Conservation (phyloP, 2,113 vertebrate genomes). For the Smithornis capensis region DNA sequence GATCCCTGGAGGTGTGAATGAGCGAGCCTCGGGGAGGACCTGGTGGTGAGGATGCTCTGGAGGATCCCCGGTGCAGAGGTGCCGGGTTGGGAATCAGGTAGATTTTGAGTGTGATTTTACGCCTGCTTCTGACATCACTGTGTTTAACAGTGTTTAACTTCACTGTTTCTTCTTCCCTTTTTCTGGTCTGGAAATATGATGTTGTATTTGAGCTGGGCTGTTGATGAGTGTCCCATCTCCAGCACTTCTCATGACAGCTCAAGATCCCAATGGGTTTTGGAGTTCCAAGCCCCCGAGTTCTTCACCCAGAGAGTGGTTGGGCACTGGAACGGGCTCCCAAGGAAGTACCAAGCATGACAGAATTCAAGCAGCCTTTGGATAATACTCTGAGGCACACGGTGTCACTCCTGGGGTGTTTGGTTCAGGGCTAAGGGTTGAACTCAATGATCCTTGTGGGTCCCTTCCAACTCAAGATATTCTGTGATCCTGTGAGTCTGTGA, state of each 20-base stretch:
- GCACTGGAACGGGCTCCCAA: background rate
- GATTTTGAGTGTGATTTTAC: background rate
- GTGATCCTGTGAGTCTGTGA: background rate
- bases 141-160: background rate
- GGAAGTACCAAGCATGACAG: background rate
- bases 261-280: background rate
- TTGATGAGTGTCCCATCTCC: background rate
- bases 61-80: background rate
- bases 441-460: background rate
- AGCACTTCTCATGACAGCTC: background rate
- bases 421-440: background rate
- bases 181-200: rapidly evolving
- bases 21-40: rapidly evolving
- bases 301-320: background rate
- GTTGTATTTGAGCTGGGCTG: rapidly evolving
- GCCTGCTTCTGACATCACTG: background rate
- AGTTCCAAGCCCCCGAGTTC: background rate
- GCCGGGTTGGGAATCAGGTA: background rate
- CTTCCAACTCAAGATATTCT: background rate
- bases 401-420: background rate
- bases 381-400: background rate
- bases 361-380: background rate
- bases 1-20: background rate
- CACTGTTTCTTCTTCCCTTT: background rate
- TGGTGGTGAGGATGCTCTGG: background rate